Evolutionary conservation across 2,888 invertebrate genomes (phyloP), one percentile per base, ranked within the genome.

Genomic region (Lumbricus terrestris): DNA sequence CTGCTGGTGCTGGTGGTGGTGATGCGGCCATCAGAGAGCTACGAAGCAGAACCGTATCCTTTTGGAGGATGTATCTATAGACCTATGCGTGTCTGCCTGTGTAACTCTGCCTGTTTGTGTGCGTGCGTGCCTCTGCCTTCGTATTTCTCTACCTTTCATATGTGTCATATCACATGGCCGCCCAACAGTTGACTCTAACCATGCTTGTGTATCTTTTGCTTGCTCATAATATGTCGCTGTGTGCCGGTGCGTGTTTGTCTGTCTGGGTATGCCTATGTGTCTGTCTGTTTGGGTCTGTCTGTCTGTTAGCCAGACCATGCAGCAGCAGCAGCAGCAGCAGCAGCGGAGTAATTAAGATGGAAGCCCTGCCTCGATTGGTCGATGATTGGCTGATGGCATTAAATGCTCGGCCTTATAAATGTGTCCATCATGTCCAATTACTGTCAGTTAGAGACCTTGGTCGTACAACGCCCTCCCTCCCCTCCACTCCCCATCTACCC

Each of bases 331-430:
- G n/a, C n/a, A n/a, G n/a, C n/a, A n/a, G n/a, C n/a, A n/a, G 69
- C 69, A 29, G 1, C 69, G 29, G 8, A 69, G 69, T 69, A 69
- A 69, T 69, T 69, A 69, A 69, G 69, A 69, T 69, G 69, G 69
- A 69, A 69, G 69, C 69, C 69, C 69, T 3, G 69, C 29, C 29
- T 69, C 69, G 69, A 69, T 69, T 69, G 69, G 69, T n/a, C n/a
- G 69, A n/a, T 69, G 69, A 69, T 69, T 69, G 69, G 69, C 69
- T 69, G 69, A 69, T 69, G 69, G 69, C 69, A 69, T 69, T 69
- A 69, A 69, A 69, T n/a, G 69, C 69, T n/a, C 69, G n/a, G 69
- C 69, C 69, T 69, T 69, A 69, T 69, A 69, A 69, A 69, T 69
- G 69, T 69, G 69, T 69, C 69, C 69, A 69, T 69, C 69, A 69